Conservation (phyloP, 2,113 vertebrate genomes). For the Chionomys nivalis region DNA sequence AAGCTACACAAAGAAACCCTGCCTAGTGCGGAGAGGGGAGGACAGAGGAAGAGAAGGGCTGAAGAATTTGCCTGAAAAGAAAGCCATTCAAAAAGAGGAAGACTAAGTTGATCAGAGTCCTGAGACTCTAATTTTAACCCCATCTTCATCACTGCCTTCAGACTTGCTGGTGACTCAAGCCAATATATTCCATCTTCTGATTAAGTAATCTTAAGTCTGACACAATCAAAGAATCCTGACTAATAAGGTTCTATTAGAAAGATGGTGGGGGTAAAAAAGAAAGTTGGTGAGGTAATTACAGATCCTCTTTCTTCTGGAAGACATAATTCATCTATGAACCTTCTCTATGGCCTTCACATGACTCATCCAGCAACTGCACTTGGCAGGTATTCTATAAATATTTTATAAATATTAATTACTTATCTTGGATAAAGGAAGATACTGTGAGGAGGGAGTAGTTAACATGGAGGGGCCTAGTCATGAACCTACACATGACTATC, state of each 20-base stretch:
- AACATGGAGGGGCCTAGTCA: background rate
- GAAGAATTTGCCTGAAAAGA: background rate
- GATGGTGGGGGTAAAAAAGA: background rate
- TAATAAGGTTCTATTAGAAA: constrained; percentile 7
- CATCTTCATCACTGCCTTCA: background rate
- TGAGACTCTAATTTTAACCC: background rate
- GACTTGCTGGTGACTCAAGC: background rate
- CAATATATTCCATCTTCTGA: background rate
- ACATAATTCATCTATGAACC: background rate
- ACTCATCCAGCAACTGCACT: constrained; percentile 27
- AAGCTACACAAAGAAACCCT: background rate
- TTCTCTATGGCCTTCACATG: background rate
- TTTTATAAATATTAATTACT: constrained; percentile 17
- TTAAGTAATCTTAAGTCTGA: constrained; percentile 10
- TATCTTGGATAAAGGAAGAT: background rate
- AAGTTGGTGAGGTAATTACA: background rate
- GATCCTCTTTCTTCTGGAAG: background rate
- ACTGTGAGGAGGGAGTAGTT: background rate
- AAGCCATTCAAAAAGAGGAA: background rate
- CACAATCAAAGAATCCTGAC: constrained; percentile 36
- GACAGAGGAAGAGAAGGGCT: too few species aligned
- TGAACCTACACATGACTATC: background rate
- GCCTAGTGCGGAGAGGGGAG: fast-evolving
- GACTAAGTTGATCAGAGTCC: background rate
- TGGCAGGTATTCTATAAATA: constrained; percentile 31